These are phyloP conservation scores for Erpornis zantholeuca DNA, from an alignment of 2,113 vertebrate genomes.

Conservation along the genomic window DNA sequence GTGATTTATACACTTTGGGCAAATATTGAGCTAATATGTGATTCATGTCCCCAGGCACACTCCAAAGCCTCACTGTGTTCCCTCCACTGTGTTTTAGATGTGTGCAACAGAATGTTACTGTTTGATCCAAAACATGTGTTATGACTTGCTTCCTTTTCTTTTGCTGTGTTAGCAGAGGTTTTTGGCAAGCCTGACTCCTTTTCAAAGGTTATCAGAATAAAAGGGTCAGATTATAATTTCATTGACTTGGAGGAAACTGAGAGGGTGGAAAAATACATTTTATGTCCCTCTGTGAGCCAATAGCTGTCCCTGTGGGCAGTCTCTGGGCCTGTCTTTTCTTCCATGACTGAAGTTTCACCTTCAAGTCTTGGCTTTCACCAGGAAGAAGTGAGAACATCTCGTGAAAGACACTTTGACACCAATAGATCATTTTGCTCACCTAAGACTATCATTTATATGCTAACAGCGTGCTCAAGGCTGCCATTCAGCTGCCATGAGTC, in stretches of 20 bases:
- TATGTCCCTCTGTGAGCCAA: neutral
- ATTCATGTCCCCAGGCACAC: constrained; percentile 7
- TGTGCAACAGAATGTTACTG: constrained; percentile 31
- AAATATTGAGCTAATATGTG: constrained; percentile 38
- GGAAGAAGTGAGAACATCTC: neutral
- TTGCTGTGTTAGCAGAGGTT: neutral
- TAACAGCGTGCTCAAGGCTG: neutral
- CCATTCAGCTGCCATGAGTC: neutral
- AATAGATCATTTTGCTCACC: neutral
- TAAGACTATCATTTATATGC: neutral
- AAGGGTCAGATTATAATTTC: neutral
- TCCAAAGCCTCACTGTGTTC: constrained; percentile 27
- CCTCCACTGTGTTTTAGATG: neutral
- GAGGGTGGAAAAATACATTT: neutral
- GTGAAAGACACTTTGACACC: neutral
- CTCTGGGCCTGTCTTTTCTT: neutral
- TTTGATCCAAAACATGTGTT: constrained; percentile 38
- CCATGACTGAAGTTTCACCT: neutral
- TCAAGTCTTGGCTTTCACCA: neutral
- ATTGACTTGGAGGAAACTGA: neutral
- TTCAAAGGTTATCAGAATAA: neutral
- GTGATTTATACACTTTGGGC: constrained; percentile 5
- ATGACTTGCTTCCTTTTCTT: neutral
- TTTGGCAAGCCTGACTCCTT: neutral
- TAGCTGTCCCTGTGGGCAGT: neutral